Evolutionary conservation across 2,797 vertebrate species (phyloP).

Genomic region (Pitangus sulphuratus): DNA sequence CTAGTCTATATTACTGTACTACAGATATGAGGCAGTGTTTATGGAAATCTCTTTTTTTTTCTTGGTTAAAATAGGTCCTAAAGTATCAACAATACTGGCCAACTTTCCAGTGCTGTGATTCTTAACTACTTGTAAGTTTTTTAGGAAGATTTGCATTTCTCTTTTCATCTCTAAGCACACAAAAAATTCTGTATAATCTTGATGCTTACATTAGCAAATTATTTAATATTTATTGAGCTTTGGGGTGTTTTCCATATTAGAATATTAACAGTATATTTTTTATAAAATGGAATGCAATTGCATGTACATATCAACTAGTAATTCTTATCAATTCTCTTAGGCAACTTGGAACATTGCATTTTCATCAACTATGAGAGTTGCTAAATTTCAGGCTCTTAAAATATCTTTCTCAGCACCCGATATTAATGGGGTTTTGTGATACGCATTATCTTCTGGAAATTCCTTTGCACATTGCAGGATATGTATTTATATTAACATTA

Average conservation of each 20-base stretch:
- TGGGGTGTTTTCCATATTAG: background rate
- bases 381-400: background rate
- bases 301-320: background rate
- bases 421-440: background rate
- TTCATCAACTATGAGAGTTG: background rate
- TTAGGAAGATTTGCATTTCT: constrained; percentile 37
- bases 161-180: background rate
- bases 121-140: constrained; percentile 31
- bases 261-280: background rate
- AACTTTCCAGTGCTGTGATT: background rate
- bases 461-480: background rate
- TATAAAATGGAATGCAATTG: background rate
- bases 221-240: background rate
- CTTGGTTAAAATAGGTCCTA: constrained; percentile 29
- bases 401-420: background rate
- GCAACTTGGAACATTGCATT: background rate
- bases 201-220: background rate
- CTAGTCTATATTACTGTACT: background rate
- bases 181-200: background rate
- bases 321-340: constrained; percentile 13
- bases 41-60: constrained; percentile 17
- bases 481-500: background rate
- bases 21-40: background rate
- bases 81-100: background rate
- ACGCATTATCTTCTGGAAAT: background rate